phyloP scores from a whole-genome alignment of 1,140 invertebrate species.

The Drosophila oshimai region DNA sequence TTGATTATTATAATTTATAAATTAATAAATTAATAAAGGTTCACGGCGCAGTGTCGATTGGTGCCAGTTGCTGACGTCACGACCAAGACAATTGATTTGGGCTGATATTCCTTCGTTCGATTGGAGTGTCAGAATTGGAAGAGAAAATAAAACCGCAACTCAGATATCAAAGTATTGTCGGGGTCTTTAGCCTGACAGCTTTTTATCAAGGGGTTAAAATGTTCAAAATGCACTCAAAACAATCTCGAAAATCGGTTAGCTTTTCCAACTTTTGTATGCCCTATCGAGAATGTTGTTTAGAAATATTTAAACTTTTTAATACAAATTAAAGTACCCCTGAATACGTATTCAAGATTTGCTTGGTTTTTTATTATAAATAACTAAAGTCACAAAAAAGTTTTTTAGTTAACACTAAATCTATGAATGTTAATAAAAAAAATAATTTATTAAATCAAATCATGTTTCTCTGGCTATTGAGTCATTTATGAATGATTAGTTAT shows the following conservation, averaged over 20 bases:
- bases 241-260: not conserved
- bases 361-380: no score
- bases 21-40: constrained; percentile 41
- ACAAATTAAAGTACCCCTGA: no score
- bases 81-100: constrained; percentile 15
- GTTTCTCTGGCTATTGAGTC: not conserved
- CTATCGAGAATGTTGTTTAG: not conserved
- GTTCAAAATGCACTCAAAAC: constrained; percentile 1
- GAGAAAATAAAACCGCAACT: constrained; percentile 12
- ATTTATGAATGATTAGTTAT: constrained; percentile 10
- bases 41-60: constrained; percentile 24
- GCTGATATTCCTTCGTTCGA: not conserved
- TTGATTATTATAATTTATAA: constrained; percentile 40
- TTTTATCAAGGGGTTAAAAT: constrained; percentile 23
- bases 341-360: no score
- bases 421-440: no score
- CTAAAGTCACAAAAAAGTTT: no score
- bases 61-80: constrained; percentile 38
- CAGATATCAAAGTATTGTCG: not conserved
- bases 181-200: constrained; percentile 25
- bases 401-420: no score
- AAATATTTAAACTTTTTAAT: no score
- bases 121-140: constrained; percentile 7
- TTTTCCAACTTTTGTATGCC: constrained; percentile 1
- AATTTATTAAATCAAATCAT: no score